Evolutionary conservation across 92 coral and sea anemone species (phyloP).

Genomic region (Umimayanthus kanabou): DNA sequence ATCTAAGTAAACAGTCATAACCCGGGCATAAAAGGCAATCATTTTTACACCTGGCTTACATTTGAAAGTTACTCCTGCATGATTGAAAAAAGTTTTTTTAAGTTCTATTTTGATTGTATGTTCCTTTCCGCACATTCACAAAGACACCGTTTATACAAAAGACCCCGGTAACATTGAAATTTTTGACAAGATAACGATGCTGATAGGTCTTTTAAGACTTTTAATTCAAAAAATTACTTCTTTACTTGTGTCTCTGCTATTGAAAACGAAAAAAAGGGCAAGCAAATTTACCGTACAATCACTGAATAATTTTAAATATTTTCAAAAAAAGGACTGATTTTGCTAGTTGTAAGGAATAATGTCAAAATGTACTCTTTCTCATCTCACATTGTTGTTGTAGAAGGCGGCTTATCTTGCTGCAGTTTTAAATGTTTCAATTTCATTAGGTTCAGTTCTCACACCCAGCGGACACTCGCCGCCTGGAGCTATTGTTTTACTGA

Average conservation of each 20-base stretch:
- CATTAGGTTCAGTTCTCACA: neutral
- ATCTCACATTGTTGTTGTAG: neutral
- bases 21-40: neutral
- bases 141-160: conserved; percentile 13
- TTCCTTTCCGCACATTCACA: conserved; percentile 20
- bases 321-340: neutral
- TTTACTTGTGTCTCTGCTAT: conserved; percentile 1
- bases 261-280: conserved; percentile 9
- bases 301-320: neutral
- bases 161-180: conserved; percentile 5
- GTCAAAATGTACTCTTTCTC: neutral
- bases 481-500: conserved; percentile 15
- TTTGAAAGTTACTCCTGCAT: neutral
- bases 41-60: neutral
- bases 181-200: neutral
- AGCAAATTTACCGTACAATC: neutral
- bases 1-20: neutral
- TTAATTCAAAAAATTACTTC: conserved; percentile 4
- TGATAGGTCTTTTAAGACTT: neutral
- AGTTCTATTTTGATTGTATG: neutral
- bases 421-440: neutral
- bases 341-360: neutral
- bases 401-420: neutral
- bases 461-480: neutral
- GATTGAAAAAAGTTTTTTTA: neutral